Evolutionary conservation across 2,888 invertebrate genomes (phyloP), one percentile per base, ranked within the genome.

Genomic region (Athalia circularis): DNA sequence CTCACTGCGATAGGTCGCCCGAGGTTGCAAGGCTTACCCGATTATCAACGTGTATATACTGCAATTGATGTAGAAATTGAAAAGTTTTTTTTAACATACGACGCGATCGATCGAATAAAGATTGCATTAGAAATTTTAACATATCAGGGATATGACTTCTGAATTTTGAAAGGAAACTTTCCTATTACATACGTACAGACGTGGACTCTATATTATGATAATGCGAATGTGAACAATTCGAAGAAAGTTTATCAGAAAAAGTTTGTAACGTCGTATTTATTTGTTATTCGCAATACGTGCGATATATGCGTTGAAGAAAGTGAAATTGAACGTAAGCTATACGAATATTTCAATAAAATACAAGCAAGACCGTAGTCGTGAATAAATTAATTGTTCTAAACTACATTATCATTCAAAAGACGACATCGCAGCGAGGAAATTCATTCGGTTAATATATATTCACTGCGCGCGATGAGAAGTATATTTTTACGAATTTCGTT

Each of bases 211-310:
- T 5, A 54, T 9, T 11, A 54, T 54, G 54, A 54, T 3, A 54
- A 54, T 54, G 54, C 54, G n/a, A 6, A 54, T 54, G 52, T 52
- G n/a, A 5, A 43, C 29, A 3, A 68, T 68, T 68, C n/a, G 68
- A 68, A 54, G 68, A 68, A 68, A 68, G 68, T 68, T 68, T 11
- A 68, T 54, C 68, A n/a, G 54, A 54, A 54, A 54, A 54, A 54
- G 54, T 54, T 29, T 29, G 29, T 29, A n/a, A 54, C n/a, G 11
- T 54, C n/a, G 54, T 54, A 6, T 72, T 59, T 13, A 7, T 57
- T 72, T 72, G 59, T 9, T 59, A 72, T 72, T 72, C 72, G n/a
- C 4, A 13, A 47, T 7, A 47, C 72, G 72, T 47, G 7, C n/a
- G 9, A 54, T n/a, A 54, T n/a, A 9, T 9, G n/a, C 59, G 43